Evolutionary conservation across 2,113 vertebrate genomes (phyloP).

Genomic region (Urocolius indicus): DNA sequence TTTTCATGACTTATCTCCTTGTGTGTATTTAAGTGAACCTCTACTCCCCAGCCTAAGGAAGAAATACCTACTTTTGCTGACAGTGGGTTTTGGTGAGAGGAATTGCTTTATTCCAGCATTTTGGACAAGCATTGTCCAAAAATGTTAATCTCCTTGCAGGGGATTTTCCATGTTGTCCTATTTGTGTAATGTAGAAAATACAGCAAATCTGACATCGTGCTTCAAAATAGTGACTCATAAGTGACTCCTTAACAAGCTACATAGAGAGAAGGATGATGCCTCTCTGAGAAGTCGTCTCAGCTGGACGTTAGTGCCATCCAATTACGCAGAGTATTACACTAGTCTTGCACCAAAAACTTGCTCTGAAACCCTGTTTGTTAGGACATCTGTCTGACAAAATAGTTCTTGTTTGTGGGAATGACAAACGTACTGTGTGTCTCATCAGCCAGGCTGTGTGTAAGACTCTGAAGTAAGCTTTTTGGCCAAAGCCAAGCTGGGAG

Average conservation of each 20-base stretch:
- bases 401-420: not conserved
- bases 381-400: not conserved
- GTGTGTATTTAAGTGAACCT: not conserved
- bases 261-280: not conserved
- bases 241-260: not conserved
- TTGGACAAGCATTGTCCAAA: not conserved
- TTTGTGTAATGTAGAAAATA: not conserved
- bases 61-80: not conserved
- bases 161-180: not conserved
- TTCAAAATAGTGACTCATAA: not conserved
- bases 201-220: not conserved
- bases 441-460: fast-evolving
- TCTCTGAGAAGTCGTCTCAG: not conserved
- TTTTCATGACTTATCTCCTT: not conserved
- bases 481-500: not conserved
- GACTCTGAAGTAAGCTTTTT: not conserved
- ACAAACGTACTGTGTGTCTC: not conserved
- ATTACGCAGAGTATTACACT: not conserved
- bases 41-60: not conserved
- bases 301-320: not conserved
- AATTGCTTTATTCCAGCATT: not conserved
- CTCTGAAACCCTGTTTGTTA: not conserved
- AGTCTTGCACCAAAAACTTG: not conserved
- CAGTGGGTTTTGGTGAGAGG: not conserved
- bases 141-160: not conserved